Conservation (phyloP, 1,140 invertebrate species). For the Drosophila sechellia region DNA sequence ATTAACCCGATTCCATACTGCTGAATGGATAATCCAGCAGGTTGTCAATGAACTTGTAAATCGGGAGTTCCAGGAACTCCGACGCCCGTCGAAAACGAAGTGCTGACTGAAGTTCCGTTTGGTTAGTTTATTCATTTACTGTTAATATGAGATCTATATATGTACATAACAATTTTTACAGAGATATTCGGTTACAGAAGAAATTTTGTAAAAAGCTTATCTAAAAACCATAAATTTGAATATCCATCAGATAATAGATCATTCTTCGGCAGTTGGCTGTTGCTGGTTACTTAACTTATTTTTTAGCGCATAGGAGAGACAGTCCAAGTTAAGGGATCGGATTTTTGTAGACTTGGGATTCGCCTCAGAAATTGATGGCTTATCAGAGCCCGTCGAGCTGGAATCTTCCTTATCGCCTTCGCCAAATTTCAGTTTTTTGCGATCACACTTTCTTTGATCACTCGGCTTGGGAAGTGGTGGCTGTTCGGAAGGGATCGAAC, state of each 20-base stretch:
- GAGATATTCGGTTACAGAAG: background rate
- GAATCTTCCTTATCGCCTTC: no score
- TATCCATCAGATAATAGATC: background rate
- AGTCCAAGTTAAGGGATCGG: slow-evolving; percentile 1
- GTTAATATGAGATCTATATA: slow-evolving; percentile 10
- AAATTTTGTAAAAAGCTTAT: background rate
- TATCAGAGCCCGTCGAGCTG: no score
- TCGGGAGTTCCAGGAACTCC: slow-evolving; percentile 37
- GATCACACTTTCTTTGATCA: no score
- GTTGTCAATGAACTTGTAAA: slow-evolving; percentile 64
- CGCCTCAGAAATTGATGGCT: background rate
- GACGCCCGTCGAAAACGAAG: slow-evolving; percentile 22
- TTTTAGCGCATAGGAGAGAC: slow-evolving; percentile 39
- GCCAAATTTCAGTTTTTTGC: no score
- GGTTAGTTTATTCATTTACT: background rate
- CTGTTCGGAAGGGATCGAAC: no score
- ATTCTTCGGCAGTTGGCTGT: background rate
- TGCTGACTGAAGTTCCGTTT: slow-evolving; percentile 62
- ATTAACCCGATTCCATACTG: slow-evolving; percentile 35
- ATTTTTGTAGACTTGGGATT: background rate
- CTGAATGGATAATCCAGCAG: slow-evolving; percentile 30
- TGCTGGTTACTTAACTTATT: background rate
- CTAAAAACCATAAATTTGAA: background rate
- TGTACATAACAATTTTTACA: background rate
- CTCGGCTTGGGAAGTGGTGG: no score